Base-by-base conservation (phyloP, 2,797 vertebrate species). In the Lepus oiostolus region DNA sequence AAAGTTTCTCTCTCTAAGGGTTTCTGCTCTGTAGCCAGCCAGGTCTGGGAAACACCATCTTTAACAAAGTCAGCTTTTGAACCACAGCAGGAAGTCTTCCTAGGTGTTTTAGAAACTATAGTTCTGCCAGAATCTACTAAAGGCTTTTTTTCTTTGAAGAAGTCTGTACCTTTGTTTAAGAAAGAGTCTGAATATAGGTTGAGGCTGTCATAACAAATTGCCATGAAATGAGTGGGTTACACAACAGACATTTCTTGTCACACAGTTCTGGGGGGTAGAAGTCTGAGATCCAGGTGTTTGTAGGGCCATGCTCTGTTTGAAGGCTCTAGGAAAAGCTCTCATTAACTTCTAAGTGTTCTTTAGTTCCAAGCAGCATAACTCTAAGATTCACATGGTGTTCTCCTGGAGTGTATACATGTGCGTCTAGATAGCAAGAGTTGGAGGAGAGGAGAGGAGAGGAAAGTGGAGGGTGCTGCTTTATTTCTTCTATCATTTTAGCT, bases 121-220 rank as follows among this genome's bases (percentile, higher is more conserved):
- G 54, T 58, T 21, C 54, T 58, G 54, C 54, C 32, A 88, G 4
- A 90, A 52, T 60, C 50, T 88, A 14, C 9, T 50, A 21, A 54
- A 79, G 42, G 42, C 4, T 30, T 19, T 87, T 87, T 32, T 26
- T 71, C 17, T 87, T 90, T 71, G 16, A 92, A 86, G 30, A 11
- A 74, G 6, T 77, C 9, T 68, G 10, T 85, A 26, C 10, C 28
- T 84, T 92, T 91, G 21, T 79, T 85, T 54, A 79, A 19, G 71
- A 72, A 85, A 85, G 30, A 85, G 5, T 76, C 26, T 67, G 21
- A 62, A 54, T 35, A 65, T 70, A 14, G 21, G 1, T 12, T 7
- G 70, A 1, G 32, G 5, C 1, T 81, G 2, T 80, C 5, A 6
- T 50, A 80, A n/a, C 4, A 76, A 90, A 72, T 19, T 7, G 30